Evolutionary conservation across 1,140 invertebrate genomes (phyloP), one percentile per base, ranked within the genome.

Genomic region (Penaeus japonicus): DNA sequence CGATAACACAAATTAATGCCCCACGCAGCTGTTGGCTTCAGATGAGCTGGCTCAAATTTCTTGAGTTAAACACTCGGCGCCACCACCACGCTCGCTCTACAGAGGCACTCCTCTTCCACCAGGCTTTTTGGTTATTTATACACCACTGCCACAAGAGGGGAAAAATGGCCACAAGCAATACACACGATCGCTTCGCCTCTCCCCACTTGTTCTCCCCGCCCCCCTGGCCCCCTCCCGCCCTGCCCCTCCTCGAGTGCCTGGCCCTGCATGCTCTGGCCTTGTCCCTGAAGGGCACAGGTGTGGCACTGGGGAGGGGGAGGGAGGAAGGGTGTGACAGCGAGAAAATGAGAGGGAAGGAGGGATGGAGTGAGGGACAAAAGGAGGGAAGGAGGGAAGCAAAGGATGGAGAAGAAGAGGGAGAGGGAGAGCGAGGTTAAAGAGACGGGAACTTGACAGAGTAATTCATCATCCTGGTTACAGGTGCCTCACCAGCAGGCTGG

Each of bases 1-100:
- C 55, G 82, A 84, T 84, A 84, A 59, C 65, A 70, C 70, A 84
- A 84, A 84, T 84, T 84, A 84, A 84, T 84, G 82, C 53, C 70
- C 35, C 62, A n/a, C 82, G 82, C 82, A 84, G 82, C 82, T 84
- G 82, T 24, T 73, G 82, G n/a, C 59, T 70, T 54, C 62, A 75
- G 39, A 70, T 62, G 59, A 70, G 24, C 20, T n/a, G 82, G 82
- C 30, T 84, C 65, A 53, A 70, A 32, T 73, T 62, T 84, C 82
- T 24, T 70, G 35, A 84, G 62, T 70, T 84, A 84, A 84, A 84
- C 82, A 84, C 39, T 15, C 20, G 62, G 27, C 12, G 55, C 82
- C 39, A 39, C 35, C 35, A 54, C 24, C 77, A n/a, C 54, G 79
- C 79, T 53, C 32, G 47, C 30, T 24, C 77, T 39, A 35, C 78